phyloP scores from a whole-genome alignment of 2,888 invertebrate species.

The Diaprepes abbreviatus region DNA sequence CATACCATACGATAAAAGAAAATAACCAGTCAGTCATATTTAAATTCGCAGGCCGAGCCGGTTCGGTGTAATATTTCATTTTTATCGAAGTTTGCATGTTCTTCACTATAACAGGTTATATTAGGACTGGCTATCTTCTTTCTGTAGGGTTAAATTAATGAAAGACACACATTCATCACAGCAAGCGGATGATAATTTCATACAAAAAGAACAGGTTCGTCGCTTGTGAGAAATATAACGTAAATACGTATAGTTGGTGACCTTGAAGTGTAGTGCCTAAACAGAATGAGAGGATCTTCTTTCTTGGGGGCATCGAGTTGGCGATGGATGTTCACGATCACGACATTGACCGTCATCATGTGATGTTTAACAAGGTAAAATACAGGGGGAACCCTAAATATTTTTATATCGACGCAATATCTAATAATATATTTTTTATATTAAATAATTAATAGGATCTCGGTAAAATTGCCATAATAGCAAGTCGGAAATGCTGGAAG shows the following conservation, averaged over 20 bases:
- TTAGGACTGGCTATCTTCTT: too few species aligned
- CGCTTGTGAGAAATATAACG: constrained; percentile 9
- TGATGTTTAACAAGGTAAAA: constrained; percentile 9
- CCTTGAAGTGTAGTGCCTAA: constrained; percentile 26
- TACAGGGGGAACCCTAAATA: neutral
- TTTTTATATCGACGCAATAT: neutral
- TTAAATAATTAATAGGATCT: too few species aligned
- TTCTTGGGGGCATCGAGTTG: constrained; percentile 9
- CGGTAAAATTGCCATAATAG: too few species aligned
- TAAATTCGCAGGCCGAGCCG: constrained; percentile 17
- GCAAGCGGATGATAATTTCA: too few species aligned
- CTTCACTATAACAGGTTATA: too few species aligned
- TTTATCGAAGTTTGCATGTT: neutral
- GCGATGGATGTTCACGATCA: neutral
- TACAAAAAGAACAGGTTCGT: too few species aligned
- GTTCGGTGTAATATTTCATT: neutral
- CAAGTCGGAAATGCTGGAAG: too few species aligned
- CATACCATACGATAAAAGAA: constrained; percentile 14
- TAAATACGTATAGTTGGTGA: constrained; percentile 13
- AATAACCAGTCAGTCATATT: constrained; percentile 17
- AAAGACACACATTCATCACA: too few species aligned
- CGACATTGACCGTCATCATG: constrained; percentile 17
- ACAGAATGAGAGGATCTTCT: constrained; percentile 16
- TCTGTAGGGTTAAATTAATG: too few species aligned
- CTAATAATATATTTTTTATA: too few species aligned